These are phyloP conservation scores for Neogobius melanostomus DNA, from an alignment of 2,113 vertebrate species.

Conservation along the genomic window DNA sequence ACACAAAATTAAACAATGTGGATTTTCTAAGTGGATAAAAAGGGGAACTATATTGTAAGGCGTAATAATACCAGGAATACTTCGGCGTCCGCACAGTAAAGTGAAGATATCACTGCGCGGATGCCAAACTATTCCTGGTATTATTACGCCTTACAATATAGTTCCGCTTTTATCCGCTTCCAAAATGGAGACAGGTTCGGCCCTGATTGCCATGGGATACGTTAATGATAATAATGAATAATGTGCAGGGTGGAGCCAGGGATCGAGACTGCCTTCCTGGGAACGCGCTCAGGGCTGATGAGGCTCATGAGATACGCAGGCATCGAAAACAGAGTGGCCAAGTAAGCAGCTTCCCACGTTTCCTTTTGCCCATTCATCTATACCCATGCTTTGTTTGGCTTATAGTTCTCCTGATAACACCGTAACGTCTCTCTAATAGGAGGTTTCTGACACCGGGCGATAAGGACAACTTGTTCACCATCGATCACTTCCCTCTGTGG, in stretches of 20 bases:
- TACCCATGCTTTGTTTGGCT: background rate
- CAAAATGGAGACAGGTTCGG: too few relatives aligned
- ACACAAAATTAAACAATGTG: too few relatives aligned
- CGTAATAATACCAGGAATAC: too few relatives aligned
- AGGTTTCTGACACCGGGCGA: slow-evolving; percentile 84
- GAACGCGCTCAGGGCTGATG: slow-evolving; percentile 88
- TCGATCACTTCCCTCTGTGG: slow-evolving; percentile 94
- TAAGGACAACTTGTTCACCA: slow-evolving; percentile 86
- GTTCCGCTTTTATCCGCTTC: too few relatives aligned
- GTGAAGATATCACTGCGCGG: too few relatives aligned
- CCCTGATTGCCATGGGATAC: too few relatives aligned
- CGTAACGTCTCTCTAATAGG: slow-evolving; percentile 58
- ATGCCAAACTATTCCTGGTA: too few relatives aligned
- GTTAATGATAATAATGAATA: too few relatives aligned
- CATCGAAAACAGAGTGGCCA: slow-evolving; percentile 83
- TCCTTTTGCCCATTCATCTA: background rate
- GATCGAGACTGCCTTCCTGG: slow-evolving; percentile 87
- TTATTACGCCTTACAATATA: too few relatives aligned
- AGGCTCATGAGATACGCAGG: slow-evolving; percentile 83
- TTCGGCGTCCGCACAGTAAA: too few relatives aligned
- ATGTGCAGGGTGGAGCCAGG: slow-evolving; percentile 72
- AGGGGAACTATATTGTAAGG: too few relatives aligned
- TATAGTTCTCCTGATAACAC: background rate
- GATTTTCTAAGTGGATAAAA: too few relatives aligned
- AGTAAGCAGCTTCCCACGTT: slow-evolving; percentile 59